These are phyloP conservation scores for Dolichoris vasculosae DNA, from an alignment of 1,140 invertebrate species.

Conservation along the genomic window DNA sequence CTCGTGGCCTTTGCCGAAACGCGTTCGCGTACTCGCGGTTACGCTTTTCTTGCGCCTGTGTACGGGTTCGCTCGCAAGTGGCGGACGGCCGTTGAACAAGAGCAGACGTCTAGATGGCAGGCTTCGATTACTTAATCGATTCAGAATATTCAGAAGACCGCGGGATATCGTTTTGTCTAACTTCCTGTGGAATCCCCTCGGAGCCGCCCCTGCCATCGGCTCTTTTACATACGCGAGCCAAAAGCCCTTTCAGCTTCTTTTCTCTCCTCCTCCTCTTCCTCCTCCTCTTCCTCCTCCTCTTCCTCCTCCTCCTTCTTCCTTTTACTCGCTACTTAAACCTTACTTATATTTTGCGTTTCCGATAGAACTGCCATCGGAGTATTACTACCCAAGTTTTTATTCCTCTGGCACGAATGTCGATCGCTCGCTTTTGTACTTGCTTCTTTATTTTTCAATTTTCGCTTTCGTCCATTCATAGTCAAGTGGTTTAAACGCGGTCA, in stretches of 20 bases:
- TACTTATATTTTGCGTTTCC: background rate
- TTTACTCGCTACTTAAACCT: background rate
- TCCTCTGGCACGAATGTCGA: conserved; percentile 20
- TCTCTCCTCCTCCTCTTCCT: conserved; percentile 1
- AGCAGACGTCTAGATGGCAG: conserved; percentile 64
- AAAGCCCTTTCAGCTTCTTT: conserved; percentile 19
- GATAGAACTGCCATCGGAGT: background rate
- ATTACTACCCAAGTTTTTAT: background rate
- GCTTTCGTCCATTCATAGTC: background rate
- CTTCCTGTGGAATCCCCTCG: conserved; percentile 69
- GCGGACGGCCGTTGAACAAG: conserved; percentile 45
- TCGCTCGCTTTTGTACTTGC: background rate
- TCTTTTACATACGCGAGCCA: conserved; percentile 45
- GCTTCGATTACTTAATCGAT: conserved; percentile 75
- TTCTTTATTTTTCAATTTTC: conserved; percentile 3
- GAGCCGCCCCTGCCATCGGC: conserved; percentile 28
- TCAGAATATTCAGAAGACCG: conserved; percentile 69
- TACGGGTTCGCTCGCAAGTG: background rate
- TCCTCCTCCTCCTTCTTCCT: background rate
- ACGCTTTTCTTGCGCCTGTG: background rate
- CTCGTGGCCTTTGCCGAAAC: background rate
- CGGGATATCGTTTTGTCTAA: conserved; percentile 70
- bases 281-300: background rate
- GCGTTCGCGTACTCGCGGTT: too few relatives aligned
- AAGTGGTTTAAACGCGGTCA: background rate